phyloP scores from a whole-genome alignment of 2,113 vertebrate genomes.

The Phainopepla nitens region DNA sequence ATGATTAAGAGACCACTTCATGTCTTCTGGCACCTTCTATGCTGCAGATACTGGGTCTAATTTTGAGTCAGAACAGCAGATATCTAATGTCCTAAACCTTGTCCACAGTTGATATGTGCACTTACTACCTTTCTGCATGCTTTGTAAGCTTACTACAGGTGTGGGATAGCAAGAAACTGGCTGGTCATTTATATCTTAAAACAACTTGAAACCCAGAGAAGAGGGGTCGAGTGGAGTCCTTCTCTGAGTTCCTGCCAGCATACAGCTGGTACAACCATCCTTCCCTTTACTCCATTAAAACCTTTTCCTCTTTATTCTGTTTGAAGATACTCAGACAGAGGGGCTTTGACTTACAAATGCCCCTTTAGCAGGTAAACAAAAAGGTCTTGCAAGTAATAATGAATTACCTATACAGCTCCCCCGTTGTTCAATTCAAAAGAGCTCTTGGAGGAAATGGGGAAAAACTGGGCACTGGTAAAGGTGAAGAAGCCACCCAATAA shows the following conservation, averaged over 20 bases:
- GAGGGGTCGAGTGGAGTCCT: not conserved
- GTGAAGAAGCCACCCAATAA: not conserved
- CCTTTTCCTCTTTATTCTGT: not conserved
- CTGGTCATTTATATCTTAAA: not conserved
- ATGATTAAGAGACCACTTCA: not conserved
- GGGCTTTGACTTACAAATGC: not conserved
- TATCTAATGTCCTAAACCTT: not conserved
- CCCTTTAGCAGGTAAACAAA: not conserved
- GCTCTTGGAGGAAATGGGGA: not conserved
- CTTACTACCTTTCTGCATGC: not conserved
- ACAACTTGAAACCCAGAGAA: not conserved
- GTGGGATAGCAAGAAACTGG: not conserved
- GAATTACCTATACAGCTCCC: not conserved
- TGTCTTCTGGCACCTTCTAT: not conserved
- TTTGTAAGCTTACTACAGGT: not conserved
- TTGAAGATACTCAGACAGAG: not conserved
- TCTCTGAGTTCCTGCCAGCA: not conserved
- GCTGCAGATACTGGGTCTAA: not conserved
- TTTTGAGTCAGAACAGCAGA: not conserved
- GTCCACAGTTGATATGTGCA: not conserved
- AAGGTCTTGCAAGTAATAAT: not conserved
- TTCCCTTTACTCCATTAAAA: not conserved
- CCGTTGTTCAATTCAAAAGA: not conserved
- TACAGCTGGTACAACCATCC: not conserved
- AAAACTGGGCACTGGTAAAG: not conserved